phyloP scores from a whole-genome alignment of 2,113 vertebrate species.

The Odocoileus virginianus region DNA sequence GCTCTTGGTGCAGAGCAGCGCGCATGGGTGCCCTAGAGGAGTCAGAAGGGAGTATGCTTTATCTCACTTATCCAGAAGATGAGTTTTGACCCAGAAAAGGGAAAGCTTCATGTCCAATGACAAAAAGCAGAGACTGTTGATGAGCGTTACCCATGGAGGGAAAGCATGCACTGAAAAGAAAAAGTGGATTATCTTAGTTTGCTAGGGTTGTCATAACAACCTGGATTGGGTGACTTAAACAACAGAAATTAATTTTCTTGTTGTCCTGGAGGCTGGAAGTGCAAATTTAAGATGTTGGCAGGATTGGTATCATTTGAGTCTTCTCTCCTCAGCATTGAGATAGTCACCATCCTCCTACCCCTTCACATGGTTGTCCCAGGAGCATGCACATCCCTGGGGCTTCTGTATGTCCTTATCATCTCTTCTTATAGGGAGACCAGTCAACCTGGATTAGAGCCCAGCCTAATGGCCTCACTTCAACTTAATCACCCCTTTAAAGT shows the following conservation, averaged over 20 bases:
- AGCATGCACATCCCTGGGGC: too few relatives aligned
- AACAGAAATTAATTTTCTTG: not conserved
- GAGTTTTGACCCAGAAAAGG: not conserved
- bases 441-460: not conserved
- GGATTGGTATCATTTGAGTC: not conserved
- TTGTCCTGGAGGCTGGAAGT: not conserved
- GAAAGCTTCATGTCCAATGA: not conserved
- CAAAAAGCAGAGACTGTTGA: not conserved
- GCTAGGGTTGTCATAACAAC: not conserved
- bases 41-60: not conserved
- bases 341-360: not conserved
- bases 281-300: not conserved
- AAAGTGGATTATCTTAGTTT: not conserved
- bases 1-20: not conserved
- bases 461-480: not conserved
- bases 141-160: not conserved
- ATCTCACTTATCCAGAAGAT: not conserved
- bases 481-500: not conserved
- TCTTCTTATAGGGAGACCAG: not conserved
- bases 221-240: not conserved
- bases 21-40: rapidly evolving
- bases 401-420: not conserved
- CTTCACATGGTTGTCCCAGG: not conserved
- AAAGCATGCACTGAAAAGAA: not conserved
- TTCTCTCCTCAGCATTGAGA: not conserved